These are phyloP conservation scores for Ivindomyrus marchei DNA, from an alignment of 2,113 vertebrate species.

Conservation along the genomic window DNA sequence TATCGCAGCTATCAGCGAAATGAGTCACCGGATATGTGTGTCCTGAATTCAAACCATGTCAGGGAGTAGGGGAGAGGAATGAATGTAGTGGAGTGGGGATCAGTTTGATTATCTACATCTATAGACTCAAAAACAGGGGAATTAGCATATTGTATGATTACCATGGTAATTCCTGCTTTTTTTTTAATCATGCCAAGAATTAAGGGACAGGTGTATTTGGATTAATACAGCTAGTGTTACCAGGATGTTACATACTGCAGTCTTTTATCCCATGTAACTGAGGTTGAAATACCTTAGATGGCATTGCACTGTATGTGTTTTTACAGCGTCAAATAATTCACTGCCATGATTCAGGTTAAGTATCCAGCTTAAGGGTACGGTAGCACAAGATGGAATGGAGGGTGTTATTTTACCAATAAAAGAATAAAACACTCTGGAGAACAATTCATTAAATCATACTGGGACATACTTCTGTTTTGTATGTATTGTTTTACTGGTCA, in stretches of 20 bases:
- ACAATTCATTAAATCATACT: not conserved
- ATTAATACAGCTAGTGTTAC: not conserved
- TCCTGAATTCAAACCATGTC: conserved; percentile 15
- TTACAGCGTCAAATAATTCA: not conserved
- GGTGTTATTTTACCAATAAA: not conserved
- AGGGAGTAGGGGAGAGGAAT: not conserved
- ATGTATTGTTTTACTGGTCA: not conserved
- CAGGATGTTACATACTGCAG: not conserved
- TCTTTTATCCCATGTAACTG: not conserved
- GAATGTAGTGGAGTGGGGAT: not conserved
- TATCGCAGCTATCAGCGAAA: conserved; percentile 8
- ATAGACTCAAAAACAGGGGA: not conserved
- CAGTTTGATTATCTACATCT: not conserved
- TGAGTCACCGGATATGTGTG: not conserved
- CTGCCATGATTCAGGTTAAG: not conserved
- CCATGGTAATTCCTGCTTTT: not conserved
- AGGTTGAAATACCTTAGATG: not conserved
- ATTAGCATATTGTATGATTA: not conserved
- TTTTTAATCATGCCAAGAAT: not conserved
- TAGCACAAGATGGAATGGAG: not conserved
- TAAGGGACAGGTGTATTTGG: not conserved
- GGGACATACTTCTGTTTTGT: not conserved
- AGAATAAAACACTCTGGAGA: not conserved
- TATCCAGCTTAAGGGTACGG: not conserved
- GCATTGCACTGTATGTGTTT: not conserved